These are phyloP conservation scores for Aphaenogaster rudis DNA, from an alignment of 1,140 invertebrate genomes.

Conservation along the genomic window DNA sequence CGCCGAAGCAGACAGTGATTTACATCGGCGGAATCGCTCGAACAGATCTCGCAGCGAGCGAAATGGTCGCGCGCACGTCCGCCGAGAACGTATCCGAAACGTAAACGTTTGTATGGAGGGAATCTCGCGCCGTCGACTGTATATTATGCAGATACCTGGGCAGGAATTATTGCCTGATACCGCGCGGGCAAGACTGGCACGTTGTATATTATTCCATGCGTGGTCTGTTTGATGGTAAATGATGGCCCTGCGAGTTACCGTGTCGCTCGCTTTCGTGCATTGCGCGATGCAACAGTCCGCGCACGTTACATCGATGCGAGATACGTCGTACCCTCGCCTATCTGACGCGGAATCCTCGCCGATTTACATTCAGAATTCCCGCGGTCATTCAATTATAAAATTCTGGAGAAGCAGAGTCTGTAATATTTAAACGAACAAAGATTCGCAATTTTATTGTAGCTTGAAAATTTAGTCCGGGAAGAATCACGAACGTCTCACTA, in stretches of 20 bases:
- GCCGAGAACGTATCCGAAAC: conserved; percentile 62
- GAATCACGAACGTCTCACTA: no score
- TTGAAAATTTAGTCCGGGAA: not conserved
- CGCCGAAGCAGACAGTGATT: conserved; percentile 57
- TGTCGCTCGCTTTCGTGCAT: not conserved
- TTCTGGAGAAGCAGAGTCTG: not conserved
- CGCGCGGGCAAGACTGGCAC: conserved; percentile 71
- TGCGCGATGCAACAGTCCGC: conserved; percentile 8
- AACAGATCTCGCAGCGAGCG: conserved; percentile 52
- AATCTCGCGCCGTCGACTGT: conserved; percentile 42
- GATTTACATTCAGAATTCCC: not conserved
- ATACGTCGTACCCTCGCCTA: not conserved
- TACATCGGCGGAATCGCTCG: conserved; percentile 51
- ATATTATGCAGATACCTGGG: conserved; percentile 67
- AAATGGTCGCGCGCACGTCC: conserved; percentile 48
- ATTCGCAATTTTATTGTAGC: not conserved
- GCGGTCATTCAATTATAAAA: not conserved
- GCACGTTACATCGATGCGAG: not conserved
- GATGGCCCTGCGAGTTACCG: conserved; percentile 48
- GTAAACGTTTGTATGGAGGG: conserved; percentile 46
- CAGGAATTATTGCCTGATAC: conserved; percentile 75
- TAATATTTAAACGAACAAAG: not conserved
- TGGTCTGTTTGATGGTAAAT: conserved; percentile 72
- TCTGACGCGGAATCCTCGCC: not conserved
- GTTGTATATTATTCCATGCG: conserved; percentile 73